Evolutionary conservation across 2,888 invertebrate genomes (phyloP), one percentile per base, ranked within the genome.

Genomic region (Chaitophorus viminalis): DNA sequence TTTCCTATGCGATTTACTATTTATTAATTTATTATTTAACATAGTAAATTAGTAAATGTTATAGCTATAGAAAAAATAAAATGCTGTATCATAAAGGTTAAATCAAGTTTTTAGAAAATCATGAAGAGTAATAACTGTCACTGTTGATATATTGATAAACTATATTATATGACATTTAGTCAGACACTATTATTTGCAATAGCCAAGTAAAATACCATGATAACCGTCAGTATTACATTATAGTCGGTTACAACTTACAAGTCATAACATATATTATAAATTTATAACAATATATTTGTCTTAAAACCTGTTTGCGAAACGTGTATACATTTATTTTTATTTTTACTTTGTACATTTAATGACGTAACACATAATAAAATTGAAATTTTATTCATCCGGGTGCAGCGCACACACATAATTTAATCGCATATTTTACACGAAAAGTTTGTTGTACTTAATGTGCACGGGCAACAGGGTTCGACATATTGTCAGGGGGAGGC

Each of bases 401-500:
- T 33, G n/a, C 3, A 68, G 9, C 9, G 72, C 18, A n/a, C 25
- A n/a, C 25, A 33, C n/a, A 83, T 82, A 60, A 74, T 83, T 74
- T 74, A 83, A 83, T 83, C 18, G 36, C 74, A 54, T 83, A 83
- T 83, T 83, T 36, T 83, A 83, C 36, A 36, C 36, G 74, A 39
- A 84, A 84, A 84, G 31, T 76, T 76, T 76, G 65, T 46, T 25
- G 84, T 33, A 31, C 84, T 84, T 84, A 39, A 83, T 76, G 31
- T 8, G 36, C 31, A 14, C 39, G n/a, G 75, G 25, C 46, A 33
- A 31, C 84, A 8, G 75, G 52, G 77, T 54, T 33, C 33, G 65
- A 75, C 75, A 75, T n/a, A 84, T 33, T 9, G 31, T 46, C 76
- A 46, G 39, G 25, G 81, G 81, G 87, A 75, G 74, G 74, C n/a